Conservation (phyloP, 2,888 invertebrate species). For the Thecocarcelia acutangulata region DNA sequence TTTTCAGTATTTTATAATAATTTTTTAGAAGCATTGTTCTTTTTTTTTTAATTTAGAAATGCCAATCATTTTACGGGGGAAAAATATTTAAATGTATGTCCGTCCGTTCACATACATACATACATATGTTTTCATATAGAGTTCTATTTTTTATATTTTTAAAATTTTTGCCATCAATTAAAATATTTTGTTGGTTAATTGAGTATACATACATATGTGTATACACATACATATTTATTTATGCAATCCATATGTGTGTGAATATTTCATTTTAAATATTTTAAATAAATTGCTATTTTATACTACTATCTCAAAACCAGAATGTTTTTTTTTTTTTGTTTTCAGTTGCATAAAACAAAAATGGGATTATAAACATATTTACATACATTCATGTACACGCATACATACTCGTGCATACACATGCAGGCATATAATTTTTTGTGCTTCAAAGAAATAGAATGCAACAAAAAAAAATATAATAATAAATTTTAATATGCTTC, state of each 20-base stretch:
- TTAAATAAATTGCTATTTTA: conserved; percentile 46
- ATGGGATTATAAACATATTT: conserved; percentile 12
- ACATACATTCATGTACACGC: not conserved
- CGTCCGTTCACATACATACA: too few species aligned
- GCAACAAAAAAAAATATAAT: conserved; percentile 43
- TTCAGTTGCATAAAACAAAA: conserved; percentile 53
- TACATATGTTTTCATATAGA: not conserved
- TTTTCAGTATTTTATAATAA: too few species aligned
- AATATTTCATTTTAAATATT: conserved; percentile 28
- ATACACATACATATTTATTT: not conserved
- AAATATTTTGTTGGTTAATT: conserved; percentile 20
- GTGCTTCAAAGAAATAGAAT: conserved; percentile 38
- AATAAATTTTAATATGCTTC: conserved; percentile 46
- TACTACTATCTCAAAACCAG: conserved; percentile 48
- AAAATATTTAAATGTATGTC: too few species aligned
- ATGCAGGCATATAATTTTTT: not conserved
- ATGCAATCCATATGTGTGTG: conserved; percentile 38
- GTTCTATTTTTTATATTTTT: not conserved
- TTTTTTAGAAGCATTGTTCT: too few species aligned
- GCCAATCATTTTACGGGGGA: too few species aligned
- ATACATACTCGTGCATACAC: not conserved
- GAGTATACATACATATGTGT: not conserved
- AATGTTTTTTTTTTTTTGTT: conserved; percentile 22
- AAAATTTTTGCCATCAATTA: conserved; percentile 7
- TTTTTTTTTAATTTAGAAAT: too few species aligned